Conservation (phyloP, 2,888 invertebrate species). For the Cyclophora albipunctata region DNA sequence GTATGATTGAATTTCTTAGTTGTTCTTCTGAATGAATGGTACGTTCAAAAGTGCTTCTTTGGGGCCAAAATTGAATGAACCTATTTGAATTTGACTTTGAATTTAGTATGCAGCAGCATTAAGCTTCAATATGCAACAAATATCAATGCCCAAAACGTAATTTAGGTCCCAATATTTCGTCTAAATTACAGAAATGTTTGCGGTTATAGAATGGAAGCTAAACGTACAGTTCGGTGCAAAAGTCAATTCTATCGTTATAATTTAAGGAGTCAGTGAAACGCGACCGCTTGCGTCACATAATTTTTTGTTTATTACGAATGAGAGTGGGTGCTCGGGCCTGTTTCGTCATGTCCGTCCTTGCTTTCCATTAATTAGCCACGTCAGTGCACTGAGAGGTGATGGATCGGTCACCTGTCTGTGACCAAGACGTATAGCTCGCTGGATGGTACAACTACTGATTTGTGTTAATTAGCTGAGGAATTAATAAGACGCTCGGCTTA, state of each 20-base stretch:
- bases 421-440: conserved; percentile 15
- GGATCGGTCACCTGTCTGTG: conserved; percentile 64
- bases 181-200: background rate
- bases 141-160: too few species aligned
- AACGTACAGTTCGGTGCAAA: conserved; percentile 8
- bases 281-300: conserved; percentile 36
- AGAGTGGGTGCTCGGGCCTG: conserved; percentile 53
- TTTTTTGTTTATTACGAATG: conserved; percentile 39
- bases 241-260: conserved; percentile 3
- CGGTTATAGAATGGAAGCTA: conserved; percentile 5
- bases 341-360: conserved; percentile 64
- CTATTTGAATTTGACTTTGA: too few species aligned
- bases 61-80: too few species aligned
- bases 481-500: too few species aligned
- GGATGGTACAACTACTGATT: too few species aligned
- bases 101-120: too few species aligned
- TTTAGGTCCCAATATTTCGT: too few species aligned
- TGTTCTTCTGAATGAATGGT: too few species aligned
- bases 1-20: too few species aligned
- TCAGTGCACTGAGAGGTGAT: conserved; percentile 55
- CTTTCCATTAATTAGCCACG: conserved; percentile 66
- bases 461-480: background rate
- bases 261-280: conserved; percentile 19
- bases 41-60: too few species aligned
- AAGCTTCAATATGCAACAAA: too few species aligned